These are phyloP conservation scores for Sclerurus mexicanus DNA, from an alignment of 2,113 vertebrate species.

Conservation along the genomic window DNA sequence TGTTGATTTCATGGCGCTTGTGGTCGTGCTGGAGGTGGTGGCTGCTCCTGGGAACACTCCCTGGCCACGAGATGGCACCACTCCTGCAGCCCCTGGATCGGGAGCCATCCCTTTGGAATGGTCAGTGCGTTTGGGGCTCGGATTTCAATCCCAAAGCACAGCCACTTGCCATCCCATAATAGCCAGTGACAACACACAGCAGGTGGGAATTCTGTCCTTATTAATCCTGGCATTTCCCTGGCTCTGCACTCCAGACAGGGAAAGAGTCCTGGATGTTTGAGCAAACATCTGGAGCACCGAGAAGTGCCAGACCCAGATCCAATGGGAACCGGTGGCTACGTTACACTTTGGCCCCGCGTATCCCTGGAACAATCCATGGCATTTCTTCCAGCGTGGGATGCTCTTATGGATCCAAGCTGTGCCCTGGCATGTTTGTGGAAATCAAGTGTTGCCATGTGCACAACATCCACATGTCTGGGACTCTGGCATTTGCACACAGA, in stretches of 20 bases:
- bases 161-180: not conserved
- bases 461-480: not conserved
- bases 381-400: not conserved
- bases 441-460: not conserved
- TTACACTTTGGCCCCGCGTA: accelerated
- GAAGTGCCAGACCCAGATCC: not conserved
- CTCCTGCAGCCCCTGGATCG: not conserved
- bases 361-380: not conserved
- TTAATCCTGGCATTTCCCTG: not conserved
- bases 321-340: accelerated
- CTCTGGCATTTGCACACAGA: not conserved
- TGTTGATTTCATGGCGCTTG: not conserved
- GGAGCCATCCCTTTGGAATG: accelerated
- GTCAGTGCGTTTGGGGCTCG: not conserved
- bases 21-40: too few species aligned
- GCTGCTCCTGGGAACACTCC: not conserved
- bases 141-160: not conserved
- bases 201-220: not conserved
- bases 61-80: not conserved
- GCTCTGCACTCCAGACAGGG: not conserved
- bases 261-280: not conserved
- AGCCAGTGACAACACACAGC: not conserved
- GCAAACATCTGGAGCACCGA: not conserved
- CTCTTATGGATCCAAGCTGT: not conserved
- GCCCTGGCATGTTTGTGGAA: not conserved